phyloP scores from a whole-genome alignment of 2,888 invertebrate genomes.

The Noctuana brunneofusca region DNA sequence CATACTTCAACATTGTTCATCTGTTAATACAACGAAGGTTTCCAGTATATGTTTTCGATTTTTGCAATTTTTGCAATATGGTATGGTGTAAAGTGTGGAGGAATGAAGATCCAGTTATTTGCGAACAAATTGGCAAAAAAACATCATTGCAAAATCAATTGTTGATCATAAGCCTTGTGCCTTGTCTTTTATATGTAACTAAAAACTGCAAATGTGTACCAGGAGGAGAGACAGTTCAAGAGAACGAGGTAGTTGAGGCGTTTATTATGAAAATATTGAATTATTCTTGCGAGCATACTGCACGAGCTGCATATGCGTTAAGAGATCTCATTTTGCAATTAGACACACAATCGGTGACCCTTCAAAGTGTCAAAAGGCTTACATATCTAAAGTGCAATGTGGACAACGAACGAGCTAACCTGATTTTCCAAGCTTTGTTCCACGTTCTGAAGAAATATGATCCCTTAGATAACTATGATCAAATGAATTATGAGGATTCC shows the following conservation, averaged over 20 bases:
- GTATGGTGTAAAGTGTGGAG: conserved; percentile 59
- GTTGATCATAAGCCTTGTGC: conserved; percentile 84
- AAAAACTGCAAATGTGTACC: conserved; percentile 44
- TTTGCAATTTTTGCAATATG: conserved; percentile 60
- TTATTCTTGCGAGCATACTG: conserved; percentile 84
- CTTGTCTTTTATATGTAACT: conserved; percentile 75
- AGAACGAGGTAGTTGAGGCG: conserved; percentile 80
- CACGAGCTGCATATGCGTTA: conserved; percentile 83
- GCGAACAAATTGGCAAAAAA: conserved; percentile 47
- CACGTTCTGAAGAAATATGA: conserved; percentile 83
- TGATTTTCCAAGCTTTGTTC: conserved; percentile 84
- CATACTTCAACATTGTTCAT: conserved; percentile 63
- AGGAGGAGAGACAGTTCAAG: conserved; percentile 42
- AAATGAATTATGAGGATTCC: conserved; percentile 46
- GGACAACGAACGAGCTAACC: conserved; percentile 83
- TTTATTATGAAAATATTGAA: conserved; percentile 84
- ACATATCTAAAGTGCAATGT: conserved; percentile 82
- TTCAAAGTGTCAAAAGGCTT: conserved; percentile 81
- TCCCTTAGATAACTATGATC: conserved; percentile 52
- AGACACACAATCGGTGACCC: conserved; percentile 68
- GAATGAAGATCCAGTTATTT: conserved; percentile 48
- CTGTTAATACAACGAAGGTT: conserved; percentile 56
- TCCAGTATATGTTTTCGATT: conserved; percentile 58
- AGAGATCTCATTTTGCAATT: conserved; percentile 79
- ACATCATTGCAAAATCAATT: conserved; percentile 83